Conservation (phyloP, 2,797 vertebrate genomes). For the Siniperca obscura region DNA sequence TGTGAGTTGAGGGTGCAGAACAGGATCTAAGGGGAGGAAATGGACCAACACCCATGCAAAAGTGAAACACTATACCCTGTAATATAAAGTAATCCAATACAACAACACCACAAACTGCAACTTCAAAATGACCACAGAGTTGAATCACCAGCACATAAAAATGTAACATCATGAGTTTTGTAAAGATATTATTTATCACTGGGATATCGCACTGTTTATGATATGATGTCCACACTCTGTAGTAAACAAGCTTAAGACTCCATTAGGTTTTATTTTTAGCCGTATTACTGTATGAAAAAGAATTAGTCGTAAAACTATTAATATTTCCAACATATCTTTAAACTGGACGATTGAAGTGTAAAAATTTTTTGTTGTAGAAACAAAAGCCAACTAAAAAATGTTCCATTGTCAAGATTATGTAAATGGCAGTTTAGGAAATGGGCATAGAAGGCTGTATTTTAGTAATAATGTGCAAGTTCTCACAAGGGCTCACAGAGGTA, state of each 20-base stretch:
- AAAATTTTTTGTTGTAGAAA: background rate
- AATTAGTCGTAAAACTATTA: background rate
- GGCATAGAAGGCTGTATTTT: background rate
- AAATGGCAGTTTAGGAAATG: background rate
- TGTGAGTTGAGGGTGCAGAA: slow-evolving; percentile 98
- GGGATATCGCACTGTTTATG: background rate
- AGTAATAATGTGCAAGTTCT: background rate
- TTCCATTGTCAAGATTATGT: background rate
- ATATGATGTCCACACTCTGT: background rate
- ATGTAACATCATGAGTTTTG: background rate
- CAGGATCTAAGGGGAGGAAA: slow-evolving; percentile 87
- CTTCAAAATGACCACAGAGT: background rate
- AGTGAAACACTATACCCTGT: background rate
- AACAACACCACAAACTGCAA: background rate
- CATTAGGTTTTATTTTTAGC: background rate
- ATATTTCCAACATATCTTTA: background rate
- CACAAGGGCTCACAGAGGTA: background rate
- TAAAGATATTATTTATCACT: too few species aligned
- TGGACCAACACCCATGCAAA: background rate
- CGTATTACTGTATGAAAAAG: background rate
- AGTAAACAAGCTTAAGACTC: slow-evolving; percentile 1
- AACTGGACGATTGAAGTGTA: background rate
- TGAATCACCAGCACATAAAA: background rate
- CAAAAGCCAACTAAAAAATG: background rate
- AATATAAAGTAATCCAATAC: background rate